Evolutionary conservation across 2,888 invertebrate species (phyloP), one percentile per base, ranked within the genome.

Genomic region (Entomobrya proxima): DNA sequence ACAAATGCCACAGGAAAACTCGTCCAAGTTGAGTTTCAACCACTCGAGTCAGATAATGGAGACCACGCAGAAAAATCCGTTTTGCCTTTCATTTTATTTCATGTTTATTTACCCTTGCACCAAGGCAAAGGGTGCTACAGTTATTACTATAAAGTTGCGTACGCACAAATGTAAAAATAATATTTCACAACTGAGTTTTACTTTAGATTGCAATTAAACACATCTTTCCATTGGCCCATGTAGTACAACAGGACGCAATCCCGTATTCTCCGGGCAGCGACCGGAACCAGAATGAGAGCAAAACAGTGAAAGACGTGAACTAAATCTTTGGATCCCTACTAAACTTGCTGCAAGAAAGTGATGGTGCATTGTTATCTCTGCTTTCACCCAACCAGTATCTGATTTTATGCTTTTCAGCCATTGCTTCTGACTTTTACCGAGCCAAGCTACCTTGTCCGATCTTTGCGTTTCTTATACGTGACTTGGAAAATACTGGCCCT

Each of bases 241-340:
- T 11, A 27, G 4, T 55, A 18, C 6, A 9, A 6, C 6, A 55
- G 7, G 18, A 21, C 13, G 24, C 27, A 61, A n/a, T 61, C 61
- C 11, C 13, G 78, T 78, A 67, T 67, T 78, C 47, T 78, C 67
- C 79, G 69, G 79, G 40, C 52, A 52, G 55, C 58, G 35, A 80
- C 67, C 79, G 69, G 79, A 52, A 80, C 79, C 15, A 27, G 79
- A 80, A 80, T 80, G 79, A 52, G 52, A 52, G 7, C 18, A 80
- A 80, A 64, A 13, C 32, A 1, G 35, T 30, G 67, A 64, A 67
- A 78, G 50, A 61, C 58, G 13, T 44, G 13, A 55, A 21, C 30
- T 61, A 58, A 58, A 9, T 44, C 21, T 37, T 18, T 37, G n/a
- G 35, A 35, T 32, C 32, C 6, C n/a, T 35, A 5, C 40, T n/a